phyloP scores from a whole-genome alignment of 1,140 invertebrate genomes.

The Atta cephalotes region DNA sequence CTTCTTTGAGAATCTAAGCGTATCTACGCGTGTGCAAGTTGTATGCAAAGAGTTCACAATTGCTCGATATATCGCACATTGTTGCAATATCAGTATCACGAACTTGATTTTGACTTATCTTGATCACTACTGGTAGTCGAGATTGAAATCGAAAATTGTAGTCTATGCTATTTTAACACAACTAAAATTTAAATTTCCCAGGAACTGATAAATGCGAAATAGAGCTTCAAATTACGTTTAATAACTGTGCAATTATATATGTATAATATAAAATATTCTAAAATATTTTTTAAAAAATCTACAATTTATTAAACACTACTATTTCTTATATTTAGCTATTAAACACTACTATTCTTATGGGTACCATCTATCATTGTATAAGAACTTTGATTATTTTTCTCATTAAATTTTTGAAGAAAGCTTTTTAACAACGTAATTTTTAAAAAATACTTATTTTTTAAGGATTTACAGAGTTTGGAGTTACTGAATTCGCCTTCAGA shows the following conservation, averaged over 20 bases:
- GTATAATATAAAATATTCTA: not conserved
- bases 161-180: not conserved
- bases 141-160: slow-evolving; percentile 15
- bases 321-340: not conserved
- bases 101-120: slow-evolving; percentile 29
- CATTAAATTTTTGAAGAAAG: too few species aligned
- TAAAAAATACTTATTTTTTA: too few species aligned
- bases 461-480: too few species aligned
- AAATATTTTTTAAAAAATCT: not conserved
- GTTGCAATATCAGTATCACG: slow-evolving; percentile 38
- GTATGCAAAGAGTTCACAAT: slow-evolving; percentile 1
- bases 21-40: not conserved
- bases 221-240: not conserved
- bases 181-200: not conserved
- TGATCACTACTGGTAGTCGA: not conserved
- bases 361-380: not conserved
- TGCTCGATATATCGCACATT: slow-evolving; percentile 54
- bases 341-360: not conserved
- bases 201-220: not conserved
- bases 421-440: too few species aligned
- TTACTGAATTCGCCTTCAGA: too few species aligned
- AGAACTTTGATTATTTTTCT: not conserved
- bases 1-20: not conserved
- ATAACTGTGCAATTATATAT: not conserved
- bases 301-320: slow-evolving; percentile 6